Conservation (phyloP, 2,113 vertebrate species). For the Fregata magnificens region DNA sequence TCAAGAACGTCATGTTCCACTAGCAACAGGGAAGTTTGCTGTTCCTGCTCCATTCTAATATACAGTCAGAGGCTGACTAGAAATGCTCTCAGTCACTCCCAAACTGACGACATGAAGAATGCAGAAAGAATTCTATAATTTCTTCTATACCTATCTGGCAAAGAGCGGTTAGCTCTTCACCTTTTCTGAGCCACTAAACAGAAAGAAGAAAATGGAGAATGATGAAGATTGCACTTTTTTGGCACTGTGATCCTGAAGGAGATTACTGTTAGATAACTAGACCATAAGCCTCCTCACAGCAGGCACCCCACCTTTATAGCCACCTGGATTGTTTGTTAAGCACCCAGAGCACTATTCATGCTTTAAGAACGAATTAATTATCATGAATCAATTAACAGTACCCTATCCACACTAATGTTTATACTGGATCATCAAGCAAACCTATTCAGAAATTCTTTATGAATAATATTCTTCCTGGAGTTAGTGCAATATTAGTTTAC, state of each 20-base stretch:
- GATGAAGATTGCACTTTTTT: not conserved
- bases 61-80: not conserved
- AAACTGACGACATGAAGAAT: not conserved
- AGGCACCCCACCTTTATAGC: not conserved
- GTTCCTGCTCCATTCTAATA: not conserved
- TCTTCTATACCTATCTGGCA: not conserved
- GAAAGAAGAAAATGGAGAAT: not conserved
- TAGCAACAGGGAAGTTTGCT: not conserved
- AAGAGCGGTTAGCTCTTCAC: not conserved
- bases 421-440: not conserved
- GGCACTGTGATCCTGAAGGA: not conserved
- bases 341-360: not conserved
- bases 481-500: not conserved
- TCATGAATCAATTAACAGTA: not conserved
- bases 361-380: slow-evolving; percentile 21
- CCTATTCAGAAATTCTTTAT: not conserved
- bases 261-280: not conserved
- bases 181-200: not conserved
- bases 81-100: not conserved
- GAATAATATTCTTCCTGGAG: not conserved
- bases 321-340: not conserved
- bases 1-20: not conserved
- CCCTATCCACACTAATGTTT: not conserved
- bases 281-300: not conserved
- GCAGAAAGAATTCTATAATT: not conserved